phyloP scores from a whole-genome alignment of 2,888 invertebrate species.

The Cephus pulcher region DNA sequence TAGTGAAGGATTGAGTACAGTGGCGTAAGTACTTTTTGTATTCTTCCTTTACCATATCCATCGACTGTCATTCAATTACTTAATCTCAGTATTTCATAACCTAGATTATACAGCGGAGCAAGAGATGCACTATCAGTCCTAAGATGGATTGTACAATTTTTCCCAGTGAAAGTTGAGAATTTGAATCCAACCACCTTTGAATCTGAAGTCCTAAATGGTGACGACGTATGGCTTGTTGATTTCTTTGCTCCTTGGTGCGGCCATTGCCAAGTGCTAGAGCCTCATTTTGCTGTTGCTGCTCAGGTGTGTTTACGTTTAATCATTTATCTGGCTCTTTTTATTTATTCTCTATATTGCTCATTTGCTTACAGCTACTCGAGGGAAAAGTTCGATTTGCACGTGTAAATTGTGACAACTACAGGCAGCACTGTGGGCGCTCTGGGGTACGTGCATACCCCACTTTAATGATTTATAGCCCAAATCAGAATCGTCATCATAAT shows the following conservation, averaged over 20 bases:
- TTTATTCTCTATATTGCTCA: conserved; percentile 3
- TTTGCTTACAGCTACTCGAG: conserved; percentile 64
- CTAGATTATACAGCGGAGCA: conserved; percentile 72
- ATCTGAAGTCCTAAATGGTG: conserved; percentile 67
- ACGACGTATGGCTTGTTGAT: conserved; percentile 72
- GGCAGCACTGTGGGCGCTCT: conserved; percentile 70
- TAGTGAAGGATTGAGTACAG: conserved; percentile 66
- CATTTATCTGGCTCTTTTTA: not conserved
- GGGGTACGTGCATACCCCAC: conserved; percentile 77
- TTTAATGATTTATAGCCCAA: conserved; percentile 73
- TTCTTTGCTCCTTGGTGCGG: conserved; percentile 79
- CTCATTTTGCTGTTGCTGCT: conserved; percentile 75
- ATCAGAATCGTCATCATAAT: conserved; percentile 62
- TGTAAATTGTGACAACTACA: conserved; percentile 74
- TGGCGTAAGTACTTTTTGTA: conserved; percentile 65
- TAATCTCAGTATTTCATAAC: conserved; percentile 24
- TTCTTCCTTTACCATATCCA: not conserved
- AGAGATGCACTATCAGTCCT: conserved; percentile 73
- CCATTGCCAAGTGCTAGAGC: conserved; percentile 75
- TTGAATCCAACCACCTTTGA: conserved; percentile 66
- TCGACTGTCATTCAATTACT: not conserved
- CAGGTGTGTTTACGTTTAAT: conserved; percentile 65
- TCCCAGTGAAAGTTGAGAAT: conserved; percentile 71
- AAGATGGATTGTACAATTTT: conserved; percentile 73
- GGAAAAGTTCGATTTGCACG: conserved; percentile 72